phyloP scores from a whole-genome alignment of 2,113 vertebrate genomes.

The Saguinus imperator region DNA sequence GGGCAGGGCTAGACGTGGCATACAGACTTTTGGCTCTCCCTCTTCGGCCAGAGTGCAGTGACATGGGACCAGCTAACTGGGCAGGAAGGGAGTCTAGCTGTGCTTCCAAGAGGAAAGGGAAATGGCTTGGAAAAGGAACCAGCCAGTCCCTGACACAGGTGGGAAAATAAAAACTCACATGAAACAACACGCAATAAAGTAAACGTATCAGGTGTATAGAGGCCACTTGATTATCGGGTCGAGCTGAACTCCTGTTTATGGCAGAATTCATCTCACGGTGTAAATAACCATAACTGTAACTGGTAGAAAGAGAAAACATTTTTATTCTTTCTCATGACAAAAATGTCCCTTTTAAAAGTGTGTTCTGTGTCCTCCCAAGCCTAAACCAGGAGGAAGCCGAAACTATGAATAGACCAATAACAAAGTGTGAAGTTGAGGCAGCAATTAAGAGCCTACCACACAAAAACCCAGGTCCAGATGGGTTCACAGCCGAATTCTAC shows the following conservation, averaged over 20 bases:
- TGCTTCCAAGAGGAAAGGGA: neutral
- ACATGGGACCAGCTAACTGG: neutral
- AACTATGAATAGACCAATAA: too few species aligned
- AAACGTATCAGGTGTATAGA: neutral
- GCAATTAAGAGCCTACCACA: too few species aligned
- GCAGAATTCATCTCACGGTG: neutral
- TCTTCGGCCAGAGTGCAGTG: neutral
- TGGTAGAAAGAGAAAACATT: neutral
- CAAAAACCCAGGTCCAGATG: too few species aligned
- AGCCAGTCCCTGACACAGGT: neutral
- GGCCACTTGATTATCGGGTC: neutral
- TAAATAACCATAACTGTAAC: neutral
- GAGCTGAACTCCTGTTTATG: too few species aligned
- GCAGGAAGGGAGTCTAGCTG: neutral
- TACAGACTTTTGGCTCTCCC: neutral
- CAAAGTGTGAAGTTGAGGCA: too few species aligned
- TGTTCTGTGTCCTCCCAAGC: neutral
- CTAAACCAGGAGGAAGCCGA: too few species aligned
- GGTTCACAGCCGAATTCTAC: too few species aligned
- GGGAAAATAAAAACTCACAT: neutral
- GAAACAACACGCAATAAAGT: neutral
- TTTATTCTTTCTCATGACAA: neutral
- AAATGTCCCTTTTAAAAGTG: neutral
- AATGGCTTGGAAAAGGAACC: neutral
- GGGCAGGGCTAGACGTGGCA: rapidly evolving